A percentile compares a stretch with the other conserved stretches of the same genome.
Conservation (phyloP, 2,797 vertebrate genomes). For the Borostomias antarcticus region DNA sequence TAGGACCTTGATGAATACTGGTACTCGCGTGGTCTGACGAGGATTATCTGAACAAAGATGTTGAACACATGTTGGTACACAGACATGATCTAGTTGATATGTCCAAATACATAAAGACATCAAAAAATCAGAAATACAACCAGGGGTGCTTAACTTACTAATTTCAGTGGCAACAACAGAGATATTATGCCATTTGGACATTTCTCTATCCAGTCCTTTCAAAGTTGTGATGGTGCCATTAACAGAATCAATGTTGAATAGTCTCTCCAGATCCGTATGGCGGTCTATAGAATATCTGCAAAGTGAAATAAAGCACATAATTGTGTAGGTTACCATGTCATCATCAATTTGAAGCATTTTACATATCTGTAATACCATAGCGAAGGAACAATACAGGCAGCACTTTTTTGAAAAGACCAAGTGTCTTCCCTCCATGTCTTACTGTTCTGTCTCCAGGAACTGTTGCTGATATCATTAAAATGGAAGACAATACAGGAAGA, state of each 20-base stretch:
- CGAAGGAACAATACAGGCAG: no score
- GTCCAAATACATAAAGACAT: background rate
- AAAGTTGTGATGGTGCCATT: slow-evolving; percentile 93
- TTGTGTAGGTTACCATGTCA: no score
- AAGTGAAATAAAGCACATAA: slow-evolving; percentile 17
- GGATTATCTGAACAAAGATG: slow-evolving; percentile 81
- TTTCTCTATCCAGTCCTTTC: slow-evolving; percentile 91
- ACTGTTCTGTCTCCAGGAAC: background rate
- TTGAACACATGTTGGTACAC: background rate
- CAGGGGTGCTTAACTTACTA: slow-evolving; percentile 76
- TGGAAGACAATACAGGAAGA: background rate
- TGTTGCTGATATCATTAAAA: background rate
- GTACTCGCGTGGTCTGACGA: slow-evolving; percentile 89
- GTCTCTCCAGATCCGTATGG: slow-evolving; percentile 89
- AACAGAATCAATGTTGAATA: slow-evolving; percentile 90
- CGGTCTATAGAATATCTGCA: slow-evolving; percentile 93
- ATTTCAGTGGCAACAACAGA: slow-evolving; percentile 92
- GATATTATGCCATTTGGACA: slow-evolving; percentile 94
- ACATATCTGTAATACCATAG: no score
- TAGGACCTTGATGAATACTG: slow-evolving; percentile 93
- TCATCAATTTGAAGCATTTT: no score
- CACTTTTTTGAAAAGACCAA: background rate
- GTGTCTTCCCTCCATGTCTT: background rate
- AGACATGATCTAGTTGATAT: background rate
- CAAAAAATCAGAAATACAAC: no score